These are phyloP conservation scores for Anthophora plumipes DNA, from an alignment of 2,888 invertebrate species.

Conservation along the genomic window DNA sequence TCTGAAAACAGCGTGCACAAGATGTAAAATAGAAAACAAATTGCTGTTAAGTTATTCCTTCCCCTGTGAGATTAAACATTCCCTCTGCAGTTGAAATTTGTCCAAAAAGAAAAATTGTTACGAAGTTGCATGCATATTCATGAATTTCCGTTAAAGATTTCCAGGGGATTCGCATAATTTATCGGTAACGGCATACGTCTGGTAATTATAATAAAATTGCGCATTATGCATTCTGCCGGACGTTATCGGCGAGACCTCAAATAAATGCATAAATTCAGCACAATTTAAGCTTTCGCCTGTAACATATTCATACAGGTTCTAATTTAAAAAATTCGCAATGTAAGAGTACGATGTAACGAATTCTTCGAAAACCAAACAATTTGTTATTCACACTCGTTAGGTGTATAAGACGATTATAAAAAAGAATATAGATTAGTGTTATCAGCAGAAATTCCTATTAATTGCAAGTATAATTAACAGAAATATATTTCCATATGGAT, in stretches of 20 bases:
- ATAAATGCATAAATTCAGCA: not conserved
- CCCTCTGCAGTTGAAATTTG: not conserved
- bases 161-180: not conserved
- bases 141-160: not conserved
- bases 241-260: not conserved
- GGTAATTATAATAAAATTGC: constrained; percentile 11
- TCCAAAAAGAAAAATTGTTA: not conserved
- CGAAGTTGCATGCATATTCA: not conserved
- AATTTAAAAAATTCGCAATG: not conserved
- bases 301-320: not conserved
- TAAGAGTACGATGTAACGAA: no score
- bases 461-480: no score
- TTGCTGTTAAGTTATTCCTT: no score
- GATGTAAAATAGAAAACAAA: no score
- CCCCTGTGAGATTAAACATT: no score
- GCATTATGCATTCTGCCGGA: not conserved
- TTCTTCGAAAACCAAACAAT: no score
- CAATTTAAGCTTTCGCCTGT: not conserved
- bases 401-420: no score
- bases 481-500: no score
- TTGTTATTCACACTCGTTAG: no score
- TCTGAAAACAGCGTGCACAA: no score
- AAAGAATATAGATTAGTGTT: no score
- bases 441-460: no score
- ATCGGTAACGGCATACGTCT: not conserved